These are phyloP conservation scores for Malurus leucopterus DNA, from an alignment of 2,797 vertebrate species.

Conservation along the genomic window DNA sequence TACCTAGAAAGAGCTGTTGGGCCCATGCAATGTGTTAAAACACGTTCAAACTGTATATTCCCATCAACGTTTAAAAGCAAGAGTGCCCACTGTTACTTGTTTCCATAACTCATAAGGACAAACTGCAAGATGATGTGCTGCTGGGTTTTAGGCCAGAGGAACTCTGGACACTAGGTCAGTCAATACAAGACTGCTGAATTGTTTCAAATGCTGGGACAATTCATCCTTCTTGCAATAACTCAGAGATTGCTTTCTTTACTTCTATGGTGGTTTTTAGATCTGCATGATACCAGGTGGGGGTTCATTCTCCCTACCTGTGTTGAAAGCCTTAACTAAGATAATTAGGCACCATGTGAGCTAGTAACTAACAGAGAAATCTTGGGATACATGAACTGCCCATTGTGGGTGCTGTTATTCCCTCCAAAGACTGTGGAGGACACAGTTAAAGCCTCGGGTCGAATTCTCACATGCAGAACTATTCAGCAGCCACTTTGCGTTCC, in stretches of 20 bases:
- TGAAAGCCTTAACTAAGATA: background rate
- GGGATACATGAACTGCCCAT: accelerated
- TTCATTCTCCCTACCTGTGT: background rate
- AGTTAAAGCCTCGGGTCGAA: background rate
- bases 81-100: background rate
- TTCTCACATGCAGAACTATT: background rate
- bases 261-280: background rate
- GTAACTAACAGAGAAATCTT: background rate
- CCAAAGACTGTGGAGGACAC: background rate
- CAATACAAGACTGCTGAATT: background rate
- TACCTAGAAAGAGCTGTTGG: background rate
- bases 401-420: background rate
- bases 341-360: background rate
- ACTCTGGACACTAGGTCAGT: background rate
- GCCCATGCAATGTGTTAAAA: background rate
- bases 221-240: background rate
- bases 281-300: background rate
- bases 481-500: background rate
- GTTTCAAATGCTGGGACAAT: background rate
- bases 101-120: background rate
- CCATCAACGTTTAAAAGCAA: background rate
- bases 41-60: background rate
- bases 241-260: background rate
- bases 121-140: background rate
- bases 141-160: background rate